Conservation (phyloP, 2,113 vertebrate species). For the Rhipidura dahli region DNA sequence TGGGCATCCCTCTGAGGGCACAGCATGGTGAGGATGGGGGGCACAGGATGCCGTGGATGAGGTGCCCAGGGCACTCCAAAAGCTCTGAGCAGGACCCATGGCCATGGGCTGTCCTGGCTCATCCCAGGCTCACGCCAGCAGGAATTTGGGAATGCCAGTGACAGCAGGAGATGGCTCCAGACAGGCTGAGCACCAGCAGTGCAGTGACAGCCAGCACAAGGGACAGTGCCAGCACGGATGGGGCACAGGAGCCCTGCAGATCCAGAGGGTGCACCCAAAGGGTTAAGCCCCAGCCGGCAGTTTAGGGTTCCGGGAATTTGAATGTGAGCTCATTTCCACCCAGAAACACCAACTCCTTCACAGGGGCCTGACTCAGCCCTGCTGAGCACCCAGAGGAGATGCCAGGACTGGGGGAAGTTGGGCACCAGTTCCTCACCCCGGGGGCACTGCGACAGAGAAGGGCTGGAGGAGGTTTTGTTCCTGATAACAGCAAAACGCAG, state of each 20-base stretch:
- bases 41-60: background rate
- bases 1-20: background rate
- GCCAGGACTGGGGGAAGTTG: background rate
- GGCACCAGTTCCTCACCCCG: background rate
- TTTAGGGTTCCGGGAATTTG: background rate
- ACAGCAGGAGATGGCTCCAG: background rate
- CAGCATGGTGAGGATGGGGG: rapidly evolving
- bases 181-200: background rate
- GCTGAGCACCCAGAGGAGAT: background rate
- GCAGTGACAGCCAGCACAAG: background rate
- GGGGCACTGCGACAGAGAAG: background rate
- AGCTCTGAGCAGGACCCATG: background rate
- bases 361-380: background rate
- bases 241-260: background rate
- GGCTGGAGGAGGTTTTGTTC: background rate
- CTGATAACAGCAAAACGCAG: background rate
- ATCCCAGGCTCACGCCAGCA: background rate
- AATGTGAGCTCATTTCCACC: constrained; percentile 1
- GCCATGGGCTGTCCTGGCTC: background rate
- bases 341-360: background rate
- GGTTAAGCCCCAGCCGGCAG: background rate
- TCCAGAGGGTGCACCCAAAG: rapidly evolving
- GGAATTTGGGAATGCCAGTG: background rate
- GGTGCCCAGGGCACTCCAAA: background rate
- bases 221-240: rapidly evolving